Conservation (phyloP, 2,797 vertebrate species). For the Mormyrus hasselquistii region DNA sequence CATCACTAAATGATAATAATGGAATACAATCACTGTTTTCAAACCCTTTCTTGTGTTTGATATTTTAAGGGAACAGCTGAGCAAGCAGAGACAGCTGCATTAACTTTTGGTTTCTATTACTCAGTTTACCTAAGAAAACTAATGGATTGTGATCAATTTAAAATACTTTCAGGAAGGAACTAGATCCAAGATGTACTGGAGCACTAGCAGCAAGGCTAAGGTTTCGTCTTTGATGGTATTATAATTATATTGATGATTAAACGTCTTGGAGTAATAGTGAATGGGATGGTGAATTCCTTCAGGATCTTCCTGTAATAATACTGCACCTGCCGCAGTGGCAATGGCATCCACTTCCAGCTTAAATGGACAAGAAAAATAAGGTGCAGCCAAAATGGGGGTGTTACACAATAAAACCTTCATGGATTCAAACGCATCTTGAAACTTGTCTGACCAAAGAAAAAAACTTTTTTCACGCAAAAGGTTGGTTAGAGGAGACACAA, state of each 20-base stretch:
- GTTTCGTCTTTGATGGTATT: neutral
- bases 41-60: neutral
- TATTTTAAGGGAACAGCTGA: neutral
- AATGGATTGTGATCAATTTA: neutral
- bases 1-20: neutral
- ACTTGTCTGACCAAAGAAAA: neutral
- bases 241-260: neutral
- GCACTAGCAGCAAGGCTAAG: neutral
- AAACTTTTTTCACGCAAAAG: neutral
- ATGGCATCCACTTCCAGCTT: neutral
- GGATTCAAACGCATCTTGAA: neutral
- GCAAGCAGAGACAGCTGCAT: neutral
- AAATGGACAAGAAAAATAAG: neutral
- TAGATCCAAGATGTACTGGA: neutral
- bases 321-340: neutral
- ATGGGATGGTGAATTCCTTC: neutral
- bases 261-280: neutral
- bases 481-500: neutral
- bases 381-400: neutral
- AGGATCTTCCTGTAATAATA: neutral
- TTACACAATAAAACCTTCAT: neutral
- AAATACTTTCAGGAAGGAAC: neutral
- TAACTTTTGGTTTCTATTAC: neutral
- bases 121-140: neutral
- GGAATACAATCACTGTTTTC: neutral